Base-by-base conservation (phyloP, 2,888 invertebrate species). In the Pollenia amentaria region DNA sequence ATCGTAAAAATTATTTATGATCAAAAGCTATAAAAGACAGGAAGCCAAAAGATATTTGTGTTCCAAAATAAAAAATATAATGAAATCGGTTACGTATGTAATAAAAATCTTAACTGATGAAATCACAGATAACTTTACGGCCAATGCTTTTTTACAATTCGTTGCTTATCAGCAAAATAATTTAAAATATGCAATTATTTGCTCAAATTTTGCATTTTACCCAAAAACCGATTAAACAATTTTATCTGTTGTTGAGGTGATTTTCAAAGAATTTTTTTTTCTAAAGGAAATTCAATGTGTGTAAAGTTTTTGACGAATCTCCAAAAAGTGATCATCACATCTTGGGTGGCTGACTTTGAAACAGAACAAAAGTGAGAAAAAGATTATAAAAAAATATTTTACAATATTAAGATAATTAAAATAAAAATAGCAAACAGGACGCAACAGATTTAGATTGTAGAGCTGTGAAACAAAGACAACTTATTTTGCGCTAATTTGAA, bases 371-470 rank as follows among this genome's bases (percentile, higher is more conserved):
- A 16, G 12, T 12, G 14, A 18, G 12, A 18, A 46, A 0, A 8
- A 12, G 1, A 44, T 29, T 29, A 14, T 57, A 16, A 9, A 21
- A 44, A 18, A 21, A 10, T 10, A 48, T 16, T 51, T 9, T 11
- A 46, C 40, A 18, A 55, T 44, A 44, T 21, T 10, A n/a, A 21
- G 14, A 8, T 10, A 3, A 16, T 57, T 51, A 46, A 60, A 60
- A 57, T 46, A 18, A 3, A 29, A 48, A 57, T 12, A 8, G 46
- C 10, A 78, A 70, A 70, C 2, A 62, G n/a, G 3, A 62, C 12
- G 14, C n/a, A 14, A 46, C 12, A 40, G 21, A 60, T 72, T 51
- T 55, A 73, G 65, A 81, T 81, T 65, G 65, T 21, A 46, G 12
- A 21, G 2, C n/a, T 60, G 38, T 40, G 14, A 55, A 53, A 65